Percentiles rank a stretch among this genome's conserved stretches.
Evolutionary conservation across 2,888 invertebrate species (phyloP).

Genomic region (Cheilosia vernalis): DNA sequence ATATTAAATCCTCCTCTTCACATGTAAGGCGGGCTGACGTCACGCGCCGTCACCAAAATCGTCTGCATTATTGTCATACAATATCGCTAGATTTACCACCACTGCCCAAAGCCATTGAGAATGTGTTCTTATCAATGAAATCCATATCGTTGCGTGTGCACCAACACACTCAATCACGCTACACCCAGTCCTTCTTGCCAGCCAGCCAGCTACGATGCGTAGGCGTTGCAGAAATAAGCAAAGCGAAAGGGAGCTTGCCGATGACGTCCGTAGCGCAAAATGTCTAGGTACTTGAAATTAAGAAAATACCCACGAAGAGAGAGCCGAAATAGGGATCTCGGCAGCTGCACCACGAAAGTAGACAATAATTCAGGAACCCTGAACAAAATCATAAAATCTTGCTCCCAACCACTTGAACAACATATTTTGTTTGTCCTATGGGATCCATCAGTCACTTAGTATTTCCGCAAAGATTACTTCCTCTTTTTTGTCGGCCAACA

Average conservation of each 20-base stretch:
- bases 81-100: conserved; percentile 50
- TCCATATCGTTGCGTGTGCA: conserved; percentile 52
- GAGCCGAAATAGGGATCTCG: conserved; percentile 16
- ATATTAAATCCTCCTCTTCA: conserved; percentile 58
- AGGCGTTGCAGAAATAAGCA: conserved; percentile 61
- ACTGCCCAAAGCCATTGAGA: conserved; percentile 28
- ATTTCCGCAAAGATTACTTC: conserved; percentile 12
- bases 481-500: conserved; percentile 41
- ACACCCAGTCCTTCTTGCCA: conserved; percentile 38
- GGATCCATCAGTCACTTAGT: conserved; percentile 54
- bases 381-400: conserved; percentile 60
- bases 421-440: conserved; percentile 50
- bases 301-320: conserved; percentile 44
- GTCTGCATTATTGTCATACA: conserved; percentile 48
- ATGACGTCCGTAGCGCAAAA: conserved; percentile 66
- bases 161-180: conserved; percentile 50
- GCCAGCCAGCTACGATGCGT: conserved; percentile 55
- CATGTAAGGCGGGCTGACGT: conserved; percentile 58
- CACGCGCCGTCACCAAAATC: conserved; percentile 47
- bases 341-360: conserved; percentile 5
- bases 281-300: conserved; percentile 44
- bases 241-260: conserved; percentile 55
- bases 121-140: conserved; percentile 69
- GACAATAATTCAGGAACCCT: conserved; percentile 18
- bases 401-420: conserved; percentile 45